These are phyloP conservation scores for Mesitornis unicolor DNA, from an alignment of 2,113 vertebrate species.

Conservation along the genomic window DNA sequence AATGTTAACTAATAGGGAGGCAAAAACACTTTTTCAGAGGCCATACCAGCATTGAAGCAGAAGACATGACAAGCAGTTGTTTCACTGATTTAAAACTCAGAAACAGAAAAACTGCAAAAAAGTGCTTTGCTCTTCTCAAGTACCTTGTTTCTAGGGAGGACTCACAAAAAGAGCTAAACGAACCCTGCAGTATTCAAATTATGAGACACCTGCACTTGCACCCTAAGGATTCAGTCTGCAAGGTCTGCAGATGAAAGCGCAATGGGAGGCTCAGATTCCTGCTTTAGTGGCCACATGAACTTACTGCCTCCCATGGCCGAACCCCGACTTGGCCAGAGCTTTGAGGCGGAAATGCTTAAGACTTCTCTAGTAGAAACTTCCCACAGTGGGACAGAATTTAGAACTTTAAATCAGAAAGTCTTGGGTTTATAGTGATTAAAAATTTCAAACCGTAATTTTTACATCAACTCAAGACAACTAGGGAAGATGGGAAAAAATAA, in stretches of 20 bases:
- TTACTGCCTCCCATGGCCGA: neutral
- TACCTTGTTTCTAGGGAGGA: neutral
- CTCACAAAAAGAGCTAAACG: neutral
- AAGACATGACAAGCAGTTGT: neutral
- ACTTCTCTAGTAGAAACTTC: neutral
- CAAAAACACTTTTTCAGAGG: neutral
- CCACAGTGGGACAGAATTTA: neutral
- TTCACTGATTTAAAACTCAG: neutral
- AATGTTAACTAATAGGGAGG: neutral
- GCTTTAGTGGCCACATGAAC: neutral
- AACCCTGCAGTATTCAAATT: neutral
- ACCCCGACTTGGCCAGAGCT: neutral
- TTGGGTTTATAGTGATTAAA: neutral
- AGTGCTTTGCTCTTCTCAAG: neutral
- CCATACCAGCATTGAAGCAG: neutral
- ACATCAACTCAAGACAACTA: neutral
- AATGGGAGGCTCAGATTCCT: neutral
- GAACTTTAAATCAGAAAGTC: neutral
- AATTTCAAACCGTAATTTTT: neutral
- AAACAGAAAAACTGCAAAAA: neutral
- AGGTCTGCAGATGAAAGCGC: neutral
- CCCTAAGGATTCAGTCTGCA: neutral
- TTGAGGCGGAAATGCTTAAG: neutral
- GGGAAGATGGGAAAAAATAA: neutral
- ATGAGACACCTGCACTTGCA: neutral